Conservation (phyloP, 2,113 vertebrate genomes). For the Centropus unirufus region DNA sequence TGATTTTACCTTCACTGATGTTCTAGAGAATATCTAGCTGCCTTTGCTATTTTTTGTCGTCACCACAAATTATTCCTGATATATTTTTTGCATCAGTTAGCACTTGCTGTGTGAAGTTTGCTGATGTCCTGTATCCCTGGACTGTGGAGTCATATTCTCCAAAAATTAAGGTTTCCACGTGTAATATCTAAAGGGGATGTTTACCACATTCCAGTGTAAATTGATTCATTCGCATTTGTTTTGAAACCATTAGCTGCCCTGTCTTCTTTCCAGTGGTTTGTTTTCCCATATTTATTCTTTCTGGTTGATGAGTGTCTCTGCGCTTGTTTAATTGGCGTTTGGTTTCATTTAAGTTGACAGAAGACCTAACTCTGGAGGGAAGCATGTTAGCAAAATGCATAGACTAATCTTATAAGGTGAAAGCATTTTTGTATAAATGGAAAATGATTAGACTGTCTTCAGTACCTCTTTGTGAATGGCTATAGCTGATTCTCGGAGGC, state of each 20-base stretch:
- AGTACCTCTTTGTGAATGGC: background rate
- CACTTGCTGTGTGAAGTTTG: background rate
- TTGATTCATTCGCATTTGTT: conserved; percentile 24
- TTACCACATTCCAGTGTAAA: conserved; percentile 11
- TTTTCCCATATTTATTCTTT: background rate
- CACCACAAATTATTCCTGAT: background rate
- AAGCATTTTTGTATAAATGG: conserved; percentile 27
- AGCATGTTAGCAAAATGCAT: conserved; percentile 1
- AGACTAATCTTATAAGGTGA: conserved; percentile 6
- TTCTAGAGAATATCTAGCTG: background rate
- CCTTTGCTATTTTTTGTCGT: background rate
- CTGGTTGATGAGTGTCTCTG: background rate
- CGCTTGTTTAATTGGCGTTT: conserved; percentile 13
- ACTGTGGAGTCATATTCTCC: background rate
- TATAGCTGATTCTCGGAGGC: background rate
- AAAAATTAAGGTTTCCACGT: background rate
- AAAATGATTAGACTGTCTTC: background rate
- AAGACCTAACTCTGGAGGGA: background rate
- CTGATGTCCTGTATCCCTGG: background rate
- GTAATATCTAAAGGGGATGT: background rate
- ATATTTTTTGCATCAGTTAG: background rate
- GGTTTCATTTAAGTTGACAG: conserved; percentile 21
- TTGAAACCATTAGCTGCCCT: background rate
- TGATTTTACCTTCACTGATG: background rate
- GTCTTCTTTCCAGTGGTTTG: background rate